These are phyloP conservation scores for Sebastes fasciatus DNA, from an alignment of 2,113 vertebrate genomes.

Conservation along the genomic window DNA sequence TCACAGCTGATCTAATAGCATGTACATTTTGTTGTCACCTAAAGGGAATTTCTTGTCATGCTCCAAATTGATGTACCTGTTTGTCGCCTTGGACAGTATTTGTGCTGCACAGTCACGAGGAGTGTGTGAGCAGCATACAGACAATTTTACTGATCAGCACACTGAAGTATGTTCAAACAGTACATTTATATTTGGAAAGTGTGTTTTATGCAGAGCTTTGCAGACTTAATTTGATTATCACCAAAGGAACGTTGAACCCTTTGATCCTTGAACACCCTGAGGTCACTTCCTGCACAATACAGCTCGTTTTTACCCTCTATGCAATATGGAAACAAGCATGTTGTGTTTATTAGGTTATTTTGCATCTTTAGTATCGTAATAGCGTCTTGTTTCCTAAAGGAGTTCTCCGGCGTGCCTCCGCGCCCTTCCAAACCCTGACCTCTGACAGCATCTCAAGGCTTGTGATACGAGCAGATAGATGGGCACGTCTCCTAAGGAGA, in stretches of 20 bases:
- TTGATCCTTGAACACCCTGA: constrained; percentile 61
- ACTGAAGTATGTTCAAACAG: constrained; percentile 33
- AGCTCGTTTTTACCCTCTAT: constrained; percentile 23
- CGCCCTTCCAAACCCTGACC: constrained; percentile 55
- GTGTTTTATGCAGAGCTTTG: constrained; percentile 44
- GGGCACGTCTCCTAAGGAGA: constrained; percentile 32
- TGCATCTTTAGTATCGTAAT: constrained; percentile 20
- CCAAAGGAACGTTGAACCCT: constrained; percentile 38
- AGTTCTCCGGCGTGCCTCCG: constrained; percentile 4
- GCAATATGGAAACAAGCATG: neutral
- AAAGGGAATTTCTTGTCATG: constrained; percentile 74
- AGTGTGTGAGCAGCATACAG: constrained; percentile 57
- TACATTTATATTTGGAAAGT: constrained; percentile 48
- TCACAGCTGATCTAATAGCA: constrained; percentile 79
- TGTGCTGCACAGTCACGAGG: constrained; percentile 56
- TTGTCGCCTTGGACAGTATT: constrained; percentile 71
- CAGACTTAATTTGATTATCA: constrained; percentile 66
- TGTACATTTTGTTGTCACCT: constrained; percentile 77
- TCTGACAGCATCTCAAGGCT: constrained; percentile 51
- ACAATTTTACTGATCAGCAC: constrained; percentile 42
- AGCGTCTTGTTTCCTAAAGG: neutral
- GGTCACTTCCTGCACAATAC: constrained; percentile 50
- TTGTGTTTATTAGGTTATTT: constrained; percentile 25
- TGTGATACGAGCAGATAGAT: constrained; percentile 49
- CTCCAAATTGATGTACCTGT: constrained; percentile 76